Percentiles rank a stretch among this genome's conserved stretches.
phyloP scores from a whole-genome alignment of 2,113 vertebrate genomes.

The Neotoma lepida region DNA sequence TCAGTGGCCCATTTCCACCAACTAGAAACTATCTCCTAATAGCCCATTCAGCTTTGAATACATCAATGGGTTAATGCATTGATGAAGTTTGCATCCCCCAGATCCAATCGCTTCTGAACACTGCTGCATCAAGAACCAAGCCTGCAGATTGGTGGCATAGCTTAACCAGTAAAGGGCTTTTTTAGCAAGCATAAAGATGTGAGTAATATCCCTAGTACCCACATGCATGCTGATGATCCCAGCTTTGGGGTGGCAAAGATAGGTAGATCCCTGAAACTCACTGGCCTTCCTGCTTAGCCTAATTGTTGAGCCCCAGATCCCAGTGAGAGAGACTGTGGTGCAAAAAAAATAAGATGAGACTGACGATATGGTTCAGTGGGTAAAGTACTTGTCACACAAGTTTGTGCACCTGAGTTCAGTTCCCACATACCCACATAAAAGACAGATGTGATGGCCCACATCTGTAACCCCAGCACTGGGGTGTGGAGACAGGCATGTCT shows the following conservation, averaged over 20 bases:
- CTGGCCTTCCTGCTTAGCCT: background rate
- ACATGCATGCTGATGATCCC: background rate
- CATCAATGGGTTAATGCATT: background rate
- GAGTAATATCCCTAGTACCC: background rate
- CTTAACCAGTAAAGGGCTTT: background rate
- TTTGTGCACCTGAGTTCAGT: background rate
- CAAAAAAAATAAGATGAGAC: background rate
- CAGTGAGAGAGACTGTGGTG: background rate
- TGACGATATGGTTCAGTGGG: background rate
- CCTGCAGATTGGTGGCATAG: background rate
- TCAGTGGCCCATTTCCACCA: background rate
- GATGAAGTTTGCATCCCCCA: background rate
- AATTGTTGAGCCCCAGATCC: background rate
- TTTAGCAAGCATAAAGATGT: background rate
- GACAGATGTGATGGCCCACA: background rate
- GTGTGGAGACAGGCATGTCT: background rate
- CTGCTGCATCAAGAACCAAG: background rate
- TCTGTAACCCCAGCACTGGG: background rate
- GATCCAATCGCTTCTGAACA: background rate
- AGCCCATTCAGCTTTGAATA: background rate
- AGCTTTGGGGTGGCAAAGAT: background rate
- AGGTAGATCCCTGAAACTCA: background rate
- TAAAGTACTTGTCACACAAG: too few relatives aligned
- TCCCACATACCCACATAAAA: background rate
- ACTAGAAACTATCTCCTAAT: background rate